These are phyloP conservation scores for Isoperla grammatica DNA, from an alignment of 2,888 invertebrate species.

Conservation along the genomic window DNA sequence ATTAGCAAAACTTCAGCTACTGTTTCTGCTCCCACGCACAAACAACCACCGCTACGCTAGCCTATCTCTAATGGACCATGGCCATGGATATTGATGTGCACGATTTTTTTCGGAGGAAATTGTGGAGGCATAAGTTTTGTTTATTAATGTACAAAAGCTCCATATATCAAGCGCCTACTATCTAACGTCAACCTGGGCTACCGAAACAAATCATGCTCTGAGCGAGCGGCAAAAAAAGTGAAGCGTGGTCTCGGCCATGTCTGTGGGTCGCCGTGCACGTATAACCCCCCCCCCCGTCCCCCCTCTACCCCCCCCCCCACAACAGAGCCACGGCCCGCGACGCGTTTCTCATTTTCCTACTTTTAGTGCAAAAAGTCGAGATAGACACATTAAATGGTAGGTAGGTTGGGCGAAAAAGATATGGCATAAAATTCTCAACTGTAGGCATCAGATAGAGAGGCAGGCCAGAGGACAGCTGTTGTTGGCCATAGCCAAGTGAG, in stretches of 20 bases:
- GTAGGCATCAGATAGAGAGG: conserved; percentile 1
- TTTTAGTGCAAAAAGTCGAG: no score
- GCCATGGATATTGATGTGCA: conserved; percentile 9
- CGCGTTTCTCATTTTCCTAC: no score
- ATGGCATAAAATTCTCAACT: conserved; percentile 7
- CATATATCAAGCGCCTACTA: conserved; percentile 14
- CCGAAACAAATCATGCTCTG: conserved; percentile 11
- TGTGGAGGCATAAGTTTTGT: conserved; percentile 15
- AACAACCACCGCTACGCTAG: background rate
- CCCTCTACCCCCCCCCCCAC: background rate
- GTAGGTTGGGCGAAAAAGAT: background rate
- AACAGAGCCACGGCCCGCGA: background rate
- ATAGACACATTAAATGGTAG: no score
- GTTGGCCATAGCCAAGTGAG: no score
- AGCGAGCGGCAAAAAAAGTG: background rate
- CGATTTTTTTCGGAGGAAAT: conserved; percentile 3
- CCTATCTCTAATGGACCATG: conserved; percentile 7
- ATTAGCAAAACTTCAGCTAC: no score
- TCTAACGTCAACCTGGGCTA: conserved; percentile 9
- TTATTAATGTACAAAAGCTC: conserved; percentile 15
- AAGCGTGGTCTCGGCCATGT: background rate
- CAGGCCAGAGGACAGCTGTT: no score
- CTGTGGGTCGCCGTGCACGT: no score
- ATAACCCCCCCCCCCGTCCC: background rate
- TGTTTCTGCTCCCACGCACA: no score